Base-by-base conservation (phyloP, 2,888 invertebrate genomes). In the Dermolepida albohirtum region DNA sequence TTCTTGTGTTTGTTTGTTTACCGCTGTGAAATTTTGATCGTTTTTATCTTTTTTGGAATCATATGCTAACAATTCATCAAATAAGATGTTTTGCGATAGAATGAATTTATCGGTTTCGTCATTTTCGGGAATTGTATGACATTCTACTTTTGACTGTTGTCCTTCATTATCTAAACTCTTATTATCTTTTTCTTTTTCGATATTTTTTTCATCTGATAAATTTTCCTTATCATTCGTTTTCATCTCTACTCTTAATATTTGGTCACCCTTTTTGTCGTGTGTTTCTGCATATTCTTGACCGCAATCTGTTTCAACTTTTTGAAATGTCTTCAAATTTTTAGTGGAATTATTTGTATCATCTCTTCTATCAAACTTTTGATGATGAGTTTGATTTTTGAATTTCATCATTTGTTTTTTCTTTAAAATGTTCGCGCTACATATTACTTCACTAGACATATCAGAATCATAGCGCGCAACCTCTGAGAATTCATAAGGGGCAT, bases 401-500 rank as follows among this genome's bases (percentile, higher is more conserved):
- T 47, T 62, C 47, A 12, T 34, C 16, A n/a, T 47, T 16, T 47
- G 29, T 6, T 47, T 59, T 29, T 14, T 29, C 14, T 43, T 12
- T 8, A 29, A 17, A 1, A 17, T 39, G 39, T 34, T 39, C 10
- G 10, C 39, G 5, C 59, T 44, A 6, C 47, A 62, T 47, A 62
- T 62, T 6, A 62, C n/a, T 5, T 47, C 34, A 14, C 47, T 62
- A 16, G 59, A 62, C 7, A 47, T 39, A 47, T 62, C 59, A 7
- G 59, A 62, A 29, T 59, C 47, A 11, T 29, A 29, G 5, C 6
- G 5, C 6, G 29, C 29, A 6, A 29, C 4, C 6, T 29, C 29
- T 29, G 29, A 29, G 6, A 29, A 5, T 29, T 29, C 29, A 29
- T 29, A 5, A 5, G 29, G 29, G 6, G 5, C 29, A 6, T 6